Conservation (phyloP, 2,888 invertebrate species). For the Morinoia aosen region DNA sequence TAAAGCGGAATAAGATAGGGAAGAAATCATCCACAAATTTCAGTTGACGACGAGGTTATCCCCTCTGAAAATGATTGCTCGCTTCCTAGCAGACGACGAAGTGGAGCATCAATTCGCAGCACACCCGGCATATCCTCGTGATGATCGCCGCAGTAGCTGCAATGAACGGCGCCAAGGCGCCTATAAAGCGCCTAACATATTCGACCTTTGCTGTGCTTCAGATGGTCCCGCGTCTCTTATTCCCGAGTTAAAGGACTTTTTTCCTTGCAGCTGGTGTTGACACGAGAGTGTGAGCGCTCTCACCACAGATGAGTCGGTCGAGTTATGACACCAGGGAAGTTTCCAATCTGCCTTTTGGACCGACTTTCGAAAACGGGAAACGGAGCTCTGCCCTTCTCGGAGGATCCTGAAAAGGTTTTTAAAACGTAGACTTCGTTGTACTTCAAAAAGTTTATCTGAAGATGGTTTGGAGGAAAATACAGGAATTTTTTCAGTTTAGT, state of each 20-base stretch:
- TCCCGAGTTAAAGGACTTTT: not conserved
- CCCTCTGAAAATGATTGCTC: not conserved
- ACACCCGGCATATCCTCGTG: not conserved
- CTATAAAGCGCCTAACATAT: not conserved
- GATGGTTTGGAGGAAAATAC: not conserved
- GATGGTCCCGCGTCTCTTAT: no score
- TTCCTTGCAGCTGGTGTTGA: conserved; percentile 28
- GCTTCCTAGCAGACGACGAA: conserved; percentile 10
- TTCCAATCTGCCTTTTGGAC: not conserved
- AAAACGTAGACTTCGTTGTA: not conserved
- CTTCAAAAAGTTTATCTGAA: not conserved
- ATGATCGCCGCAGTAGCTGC: not conserved
- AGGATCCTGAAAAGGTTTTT: not conserved
- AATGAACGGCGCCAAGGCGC: not conserved
- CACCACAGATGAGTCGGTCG: conserved; percentile 16
- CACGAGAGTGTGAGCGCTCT: not conserved
- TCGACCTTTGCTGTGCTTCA: not conserved
- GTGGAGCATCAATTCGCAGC: not conserved
- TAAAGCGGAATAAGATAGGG: not conserved
- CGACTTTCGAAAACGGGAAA: not conserved
- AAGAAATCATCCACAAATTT: conserved; percentile 3
- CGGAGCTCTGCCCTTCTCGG: not conserved
- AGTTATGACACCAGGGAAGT: conserved; percentile 19
- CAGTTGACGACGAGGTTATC: not conserved
- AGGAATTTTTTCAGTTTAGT: not conserved